Conservation (phyloP, 2,888 invertebrate genomes). For the Sminthurinus aureus region DNA sequence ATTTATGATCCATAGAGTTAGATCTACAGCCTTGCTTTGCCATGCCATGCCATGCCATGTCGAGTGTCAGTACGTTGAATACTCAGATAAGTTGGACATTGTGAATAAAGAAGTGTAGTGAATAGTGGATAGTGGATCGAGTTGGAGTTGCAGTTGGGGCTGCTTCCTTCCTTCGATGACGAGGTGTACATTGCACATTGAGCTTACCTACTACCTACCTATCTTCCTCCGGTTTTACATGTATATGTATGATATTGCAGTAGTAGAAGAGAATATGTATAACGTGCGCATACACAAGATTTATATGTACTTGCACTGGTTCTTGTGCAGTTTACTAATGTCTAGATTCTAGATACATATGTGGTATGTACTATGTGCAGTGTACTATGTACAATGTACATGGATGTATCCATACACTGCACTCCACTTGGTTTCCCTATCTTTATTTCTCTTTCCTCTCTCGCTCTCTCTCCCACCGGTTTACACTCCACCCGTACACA, state of each 20-base stretch:
- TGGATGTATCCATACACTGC: not conserved
- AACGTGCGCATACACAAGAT: not conserved
- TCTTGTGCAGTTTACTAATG: too few relatives aligned
- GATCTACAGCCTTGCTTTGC: not conserved
- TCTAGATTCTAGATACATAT: too few relatives aligned
- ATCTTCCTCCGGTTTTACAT: not conserved
- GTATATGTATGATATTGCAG: not conserved
- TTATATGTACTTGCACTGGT: not conserved
- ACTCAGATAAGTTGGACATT: not conserved
- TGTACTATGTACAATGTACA: too few relatives aligned
- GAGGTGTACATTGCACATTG: not conserved
- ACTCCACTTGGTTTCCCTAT: not conserved
- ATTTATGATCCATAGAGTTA: conserved; percentile 39
- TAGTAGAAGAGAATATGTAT: too few relatives aligned
- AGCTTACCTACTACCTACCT: too few relatives aligned
- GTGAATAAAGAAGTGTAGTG: not conserved
- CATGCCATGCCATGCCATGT: not conserved
- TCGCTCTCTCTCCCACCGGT: conserved; percentile 9
- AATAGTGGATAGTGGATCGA: too few relatives aligned
- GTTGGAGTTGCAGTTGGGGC: not conserved
- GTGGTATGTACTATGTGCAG: too few relatives aligned
- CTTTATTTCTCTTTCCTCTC: not conserved
- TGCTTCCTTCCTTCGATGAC: not conserved
- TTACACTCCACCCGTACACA: not conserved
- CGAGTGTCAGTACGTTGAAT: not conserved